Evolutionary conservation across 2,797 vertebrate species (phyloP), one percentile per base, ranked within the genome.

Genomic region (Aeoliscus strigatus): DNA sequence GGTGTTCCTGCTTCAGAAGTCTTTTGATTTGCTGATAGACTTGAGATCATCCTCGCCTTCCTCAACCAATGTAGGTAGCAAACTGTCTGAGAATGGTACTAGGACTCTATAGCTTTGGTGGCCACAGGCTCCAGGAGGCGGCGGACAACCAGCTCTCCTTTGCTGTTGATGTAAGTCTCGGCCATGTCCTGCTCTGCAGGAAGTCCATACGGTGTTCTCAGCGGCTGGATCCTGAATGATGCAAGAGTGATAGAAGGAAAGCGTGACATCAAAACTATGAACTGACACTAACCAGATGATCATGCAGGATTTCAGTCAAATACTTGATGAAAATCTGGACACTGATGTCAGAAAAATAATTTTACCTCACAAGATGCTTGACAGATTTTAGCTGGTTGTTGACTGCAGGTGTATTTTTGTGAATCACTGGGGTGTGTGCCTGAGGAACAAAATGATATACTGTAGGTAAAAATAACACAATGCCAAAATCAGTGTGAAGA

Each of bases 341-440:
- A 21, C 6, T 21, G 3, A 21, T 21, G 18, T 21, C 18, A 21
- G 3, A 6, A 21, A 6, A 21, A 3, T 21, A 6, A 21, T 83
- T 91, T 79, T 84, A 96, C 95, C 90, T 92, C 44, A 99, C 81
- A 41, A 99, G 88, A 66, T 99, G 96, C 67, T 98, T 98, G 49
- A 99, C 60, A 28, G 88, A 60, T 76, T 95, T 97, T 59, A 99
- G 77, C 27, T 73, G 91, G 60, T 44, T 66, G 38, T 99, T 99
- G 66, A 99, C 91, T 1, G 93, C 84, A 39, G 91, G 90, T 48
- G 87, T 96, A 41, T 99, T 99, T 88, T 99, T 99, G 73, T 97
- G 94, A 51, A 98, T 88, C 38, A 86, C 84, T 25, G 94, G 90
- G 5, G 61, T 64, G 16, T 92, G 80, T 0, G 87, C 84, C 94